Evolutionary conservation across 1,140 invertebrate species (phyloP).

Genomic region (Lutraria rhynchaena): DNA sequence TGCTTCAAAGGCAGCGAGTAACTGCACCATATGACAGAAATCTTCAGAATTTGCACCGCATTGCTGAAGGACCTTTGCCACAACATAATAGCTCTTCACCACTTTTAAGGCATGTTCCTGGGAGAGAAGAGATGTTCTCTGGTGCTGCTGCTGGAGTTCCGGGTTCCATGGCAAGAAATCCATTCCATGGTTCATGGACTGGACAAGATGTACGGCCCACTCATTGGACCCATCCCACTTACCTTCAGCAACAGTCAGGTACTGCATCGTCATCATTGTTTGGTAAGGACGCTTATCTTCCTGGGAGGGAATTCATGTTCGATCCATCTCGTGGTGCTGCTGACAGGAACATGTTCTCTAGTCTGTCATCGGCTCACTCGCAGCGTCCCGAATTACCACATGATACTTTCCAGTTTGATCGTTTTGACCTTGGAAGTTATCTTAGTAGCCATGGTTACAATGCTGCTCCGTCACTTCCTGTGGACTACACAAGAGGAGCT

Average conservation of each 20-base stretch:
- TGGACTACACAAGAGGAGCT: slow-evolving; percentile 73
- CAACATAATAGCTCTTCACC: slow-evolving; percentile 67
- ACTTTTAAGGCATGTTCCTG: slow-evolving; percentile 71
- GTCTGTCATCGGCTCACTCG: slow-evolving; percentile 70
- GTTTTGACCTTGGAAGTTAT: slow-evolving; percentile 77
- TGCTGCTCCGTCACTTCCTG: slow-evolving; percentile 66
- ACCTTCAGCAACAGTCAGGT: slow-evolving; percentile 70
- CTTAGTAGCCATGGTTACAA: slow-evolving; percentile 76
- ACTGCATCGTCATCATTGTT: slow-evolving; percentile 71
- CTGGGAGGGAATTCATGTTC: slow-evolving; percentile 78
- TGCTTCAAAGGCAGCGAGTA: slow-evolving; percentile 75
- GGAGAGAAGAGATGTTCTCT: slow-evolving; percentile 75
- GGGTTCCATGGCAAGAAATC: slow-evolving; percentile 75
- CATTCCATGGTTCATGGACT: slow-evolving; percentile 77
- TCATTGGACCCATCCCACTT: slow-evolving; percentile 75
- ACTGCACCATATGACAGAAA: slow-evolving; percentile 72
- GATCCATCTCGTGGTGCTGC: slow-evolving; percentile 73
- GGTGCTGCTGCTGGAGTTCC: slow-evolving; percentile 64
- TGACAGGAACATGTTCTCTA: slow-evolving; percentile 77
- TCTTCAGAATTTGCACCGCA: slow-evolving; percentile 70
- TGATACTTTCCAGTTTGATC: slow-evolving; percentile 74
- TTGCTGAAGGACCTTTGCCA: slow-evolving; percentile 70
- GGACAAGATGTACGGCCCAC: slow-evolving; percentile 74
- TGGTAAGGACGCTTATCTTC: slow-evolving; percentile 76
- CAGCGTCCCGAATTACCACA: slow-evolving; percentile 73